Base-by-base conservation (phyloP, 2,797 vertebrate species). In the Periophthalmus magnuspinnatus region DNA sequence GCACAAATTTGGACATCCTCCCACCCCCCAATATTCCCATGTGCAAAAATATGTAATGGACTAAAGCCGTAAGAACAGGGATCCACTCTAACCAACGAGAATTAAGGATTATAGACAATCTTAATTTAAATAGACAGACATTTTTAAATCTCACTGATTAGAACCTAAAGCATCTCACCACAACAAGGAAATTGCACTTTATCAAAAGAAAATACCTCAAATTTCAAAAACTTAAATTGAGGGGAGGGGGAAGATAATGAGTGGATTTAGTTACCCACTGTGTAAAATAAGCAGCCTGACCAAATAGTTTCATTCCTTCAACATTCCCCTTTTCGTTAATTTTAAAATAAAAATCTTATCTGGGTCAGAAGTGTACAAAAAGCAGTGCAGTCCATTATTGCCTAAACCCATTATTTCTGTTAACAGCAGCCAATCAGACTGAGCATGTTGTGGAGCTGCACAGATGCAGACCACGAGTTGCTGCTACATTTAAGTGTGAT, bases 341-440 rank as follows among this genome's bases (percentile, higher is more conserved):
- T 13, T 17, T 56, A 41, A 13, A 11, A 63, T 48, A 64, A 75
- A 71, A 72, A 14, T 71, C 68, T 60, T 32, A 52, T 78, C 21
- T 62, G 83, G 81, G 70, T 81, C 65, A 67, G 32, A 61, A 68
- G 80, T 45, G 69, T 71, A 79, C 52, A 79, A 80, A 83, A 80
- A 80, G 78, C 81, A 80, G 87, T 77, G 87, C 85, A 70, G 76
- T 86, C 76, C 78, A 68, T 88, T 81, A 87, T 84, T 85, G 81
- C 86, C 87, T 72, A 82, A 85, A 85, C 68, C 78, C 85, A 68
- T 70, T 74, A 54, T 74, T 72, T 84, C 66, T 75, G 82, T 67
- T 88, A 90, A 93, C 90, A 93, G 93, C 94, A 94, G 94, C 91
- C 87, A 92, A 87, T 92, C 91, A 91, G 91, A 92, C 90, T 90